phyloP scores from a whole-genome alignment of 2,113 vertebrate genomes.

The Salvelinus alpinus region DNA sequence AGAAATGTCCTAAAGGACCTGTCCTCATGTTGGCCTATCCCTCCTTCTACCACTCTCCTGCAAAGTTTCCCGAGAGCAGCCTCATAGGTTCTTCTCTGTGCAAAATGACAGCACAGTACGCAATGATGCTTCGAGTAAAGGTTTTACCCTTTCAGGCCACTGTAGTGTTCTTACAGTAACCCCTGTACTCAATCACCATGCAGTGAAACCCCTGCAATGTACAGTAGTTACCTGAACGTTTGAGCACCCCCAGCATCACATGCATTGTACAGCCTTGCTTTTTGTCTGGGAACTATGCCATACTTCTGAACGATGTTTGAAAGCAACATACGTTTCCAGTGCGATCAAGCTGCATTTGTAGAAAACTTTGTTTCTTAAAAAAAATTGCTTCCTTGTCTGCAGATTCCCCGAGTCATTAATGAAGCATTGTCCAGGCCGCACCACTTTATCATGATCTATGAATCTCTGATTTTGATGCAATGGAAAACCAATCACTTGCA shows the following conservation, averaged over 20 bases:
- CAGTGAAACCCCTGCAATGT: conserved; percentile 12
- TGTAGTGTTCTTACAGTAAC: not conserved
- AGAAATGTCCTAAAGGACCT: conserved; percentile 9
- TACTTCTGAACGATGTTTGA: conserved; percentile 22
- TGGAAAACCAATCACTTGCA: conserved; percentile 81
- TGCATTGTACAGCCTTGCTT: too few relatives aligned
- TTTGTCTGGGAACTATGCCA: not conserved
- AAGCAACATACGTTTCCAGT: conserved; percentile 23
- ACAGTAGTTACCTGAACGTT: conserved; percentile 11
- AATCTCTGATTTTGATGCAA: conserved; percentile 80
- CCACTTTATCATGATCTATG: conserved; percentile 81
- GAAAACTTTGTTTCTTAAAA: conserved; percentile 43
- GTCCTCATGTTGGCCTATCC: not conserved
- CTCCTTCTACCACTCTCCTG: not conserved
- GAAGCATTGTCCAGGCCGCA: conserved; percentile 63
- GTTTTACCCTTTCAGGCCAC: not conserved
- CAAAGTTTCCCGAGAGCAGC: not conserved
- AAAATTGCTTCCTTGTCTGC: conserved; percentile 26
- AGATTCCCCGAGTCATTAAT: conserved; percentile 68
- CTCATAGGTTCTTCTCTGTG: not conserved
- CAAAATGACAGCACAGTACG: too few relatives aligned
- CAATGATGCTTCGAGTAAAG: too few relatives aligned
- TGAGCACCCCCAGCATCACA: too few relatives aligned
- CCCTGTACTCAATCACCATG: not conserved
- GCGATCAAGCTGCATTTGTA: conserved; percentile 45